Base-by-base conservation (phyloP, 1,140 invertebrate species). In the Lepidotrigona ventralis region DNA sequence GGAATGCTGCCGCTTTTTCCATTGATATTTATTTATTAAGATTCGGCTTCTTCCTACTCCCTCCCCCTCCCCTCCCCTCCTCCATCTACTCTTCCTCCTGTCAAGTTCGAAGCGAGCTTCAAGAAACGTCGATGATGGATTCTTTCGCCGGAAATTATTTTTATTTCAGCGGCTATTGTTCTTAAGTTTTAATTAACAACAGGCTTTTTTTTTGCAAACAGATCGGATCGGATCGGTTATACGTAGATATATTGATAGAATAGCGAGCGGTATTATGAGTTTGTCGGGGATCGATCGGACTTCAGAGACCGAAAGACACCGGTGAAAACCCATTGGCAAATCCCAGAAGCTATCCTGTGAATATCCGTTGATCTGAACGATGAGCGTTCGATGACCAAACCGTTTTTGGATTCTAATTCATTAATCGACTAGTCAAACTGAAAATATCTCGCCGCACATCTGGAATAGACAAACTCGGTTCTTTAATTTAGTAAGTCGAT, bases 21-120 rank as follows among this genome's bases (percentile, higher is more conserved):
- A 64, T 73, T 46, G 39, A 23, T 70, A 46, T 70, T 70, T 70
- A 70, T 70, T 70, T 46, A 70, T 46, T 46, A 23, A 39, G 21
- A 70, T 46, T n/a, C 21, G 39, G 23, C 23, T 46, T 46, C n/a
- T 26, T 64, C n/a, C n/a, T 33, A 33, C n/a, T 33, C 33, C 4
- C 33, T 33, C 33, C 33, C 33, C 33, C 33, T 1, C 33, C 33
- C 33, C 33, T 2, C 29, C 2, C 29, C 14, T 9, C 39, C 39
- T 46, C 39, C 5, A 8, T 3, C 39, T 8, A 4, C 39, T 39
- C 39, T 39, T 8, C 6, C 39, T 46, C 39, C 39, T 46, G 0
- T 9, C 39, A 29, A 68, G 66, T 39, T 39, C 29, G 26, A 33
- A 29, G 15, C 2, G 29, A 19, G 64, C 26, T 29, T 21, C 26